Evolutionary conservation across 2,113 vertebrate genomes (phyloP).

Genomic region (Thoracochromis brauschi): DNA sequence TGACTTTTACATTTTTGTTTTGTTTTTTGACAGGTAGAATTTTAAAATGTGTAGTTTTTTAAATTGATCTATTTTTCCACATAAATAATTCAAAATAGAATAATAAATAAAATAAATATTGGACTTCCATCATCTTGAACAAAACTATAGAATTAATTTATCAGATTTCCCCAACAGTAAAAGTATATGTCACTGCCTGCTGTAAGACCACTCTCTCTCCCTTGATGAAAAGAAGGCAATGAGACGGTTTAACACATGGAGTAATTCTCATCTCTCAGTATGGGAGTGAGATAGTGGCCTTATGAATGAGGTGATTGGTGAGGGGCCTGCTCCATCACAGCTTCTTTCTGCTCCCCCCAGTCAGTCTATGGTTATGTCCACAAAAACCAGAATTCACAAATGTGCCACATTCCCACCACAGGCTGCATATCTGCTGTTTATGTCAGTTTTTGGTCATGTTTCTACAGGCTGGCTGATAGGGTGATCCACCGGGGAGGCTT

Average conservation of each 20-base stretch:
- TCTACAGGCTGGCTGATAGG: constrained; percentile 5
- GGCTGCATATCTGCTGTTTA: constrained; percentile 13
- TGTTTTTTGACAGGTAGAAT: background rate
- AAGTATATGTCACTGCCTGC: background rate
- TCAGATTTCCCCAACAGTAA: background rate
- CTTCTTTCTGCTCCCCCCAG: constrained; percentile 9
- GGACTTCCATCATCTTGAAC: background rate
- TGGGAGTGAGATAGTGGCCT: constrained; percentile 34
- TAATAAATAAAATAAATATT: background rate
- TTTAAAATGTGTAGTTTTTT: background rate
- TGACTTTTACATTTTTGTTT: background rate
- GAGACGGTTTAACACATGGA: constrained; percentile 5
- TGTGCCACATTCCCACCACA: background rate
- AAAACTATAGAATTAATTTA: background rate
- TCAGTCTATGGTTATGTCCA: constrained; percentile 63
- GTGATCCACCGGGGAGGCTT: background rate
- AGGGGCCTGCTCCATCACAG: constrained; percentile 22
- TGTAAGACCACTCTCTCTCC: background rate
- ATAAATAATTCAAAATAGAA: background rate
- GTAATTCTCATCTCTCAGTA: constrained; percentile 39
- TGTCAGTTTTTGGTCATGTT: constrained; percentile 26
- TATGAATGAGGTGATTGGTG: constrained; percentile 65
- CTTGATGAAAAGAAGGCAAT: background rate
- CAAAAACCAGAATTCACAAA: constrained; percentile 12
- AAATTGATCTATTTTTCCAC: background rate